Evolutionary conservation across 2,797 vertebrate species (phyloP).

Genomic region (Phoeniculus purpureus): DNA sequence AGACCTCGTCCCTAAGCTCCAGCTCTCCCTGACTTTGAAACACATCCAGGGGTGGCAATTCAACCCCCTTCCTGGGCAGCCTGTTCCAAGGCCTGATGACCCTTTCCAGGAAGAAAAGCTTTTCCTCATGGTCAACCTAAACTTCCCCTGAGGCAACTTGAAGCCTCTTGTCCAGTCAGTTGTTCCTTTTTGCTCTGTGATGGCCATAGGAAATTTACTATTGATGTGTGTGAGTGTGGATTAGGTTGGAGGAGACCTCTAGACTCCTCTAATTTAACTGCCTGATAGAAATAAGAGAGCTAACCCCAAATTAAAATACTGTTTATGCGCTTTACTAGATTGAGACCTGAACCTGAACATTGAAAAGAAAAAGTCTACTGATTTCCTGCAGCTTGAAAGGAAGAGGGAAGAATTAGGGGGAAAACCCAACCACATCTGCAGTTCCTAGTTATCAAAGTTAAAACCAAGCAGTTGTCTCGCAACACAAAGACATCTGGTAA

Average conservation of each 20-base stretch:
- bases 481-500: neutral
- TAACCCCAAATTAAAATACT: neutral
- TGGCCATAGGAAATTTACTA: neutral
- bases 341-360: neutral
- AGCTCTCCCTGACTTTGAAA: too few species aligned
- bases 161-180: too few species aligned
- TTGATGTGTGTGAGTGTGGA: neutral
- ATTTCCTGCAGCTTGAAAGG: neutral
- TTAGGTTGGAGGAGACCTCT: neutral
- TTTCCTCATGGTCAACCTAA: too few species aligned
- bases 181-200: neutral
- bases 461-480: neutral
- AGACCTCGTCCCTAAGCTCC: too few species aligned
- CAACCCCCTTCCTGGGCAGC: too few species aligned
- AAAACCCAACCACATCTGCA: neutral
- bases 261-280: neutral
- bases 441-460: neutral
- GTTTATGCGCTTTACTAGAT: neutral
- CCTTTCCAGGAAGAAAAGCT: too few species aligned
- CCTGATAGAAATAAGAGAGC: neutral
- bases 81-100: too few species aligned
- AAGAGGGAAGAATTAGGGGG: neutral
- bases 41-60: too few species aligned
- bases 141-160: too few species aligned
- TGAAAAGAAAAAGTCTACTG: neutral